A percentile compares a stretch with the other conserved stretches of the same genome.
Conservation (phyloP, 2,113 vertebrate species). For the Xenus cinereus region DNA sequence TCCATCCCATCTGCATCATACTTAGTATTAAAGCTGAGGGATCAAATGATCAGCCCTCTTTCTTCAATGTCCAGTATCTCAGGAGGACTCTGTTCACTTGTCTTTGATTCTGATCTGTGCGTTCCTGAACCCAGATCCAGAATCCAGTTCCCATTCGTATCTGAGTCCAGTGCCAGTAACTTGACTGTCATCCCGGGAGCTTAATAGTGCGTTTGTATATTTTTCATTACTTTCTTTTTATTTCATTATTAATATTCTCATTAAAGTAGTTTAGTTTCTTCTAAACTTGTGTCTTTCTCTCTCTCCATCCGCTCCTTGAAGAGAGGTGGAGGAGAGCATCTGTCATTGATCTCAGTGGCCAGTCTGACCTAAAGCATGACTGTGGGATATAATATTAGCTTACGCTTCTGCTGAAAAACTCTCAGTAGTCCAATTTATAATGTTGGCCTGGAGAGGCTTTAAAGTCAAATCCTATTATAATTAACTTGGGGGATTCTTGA, state of each 20-base stretch:
- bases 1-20: background rate
- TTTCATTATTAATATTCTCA: background rate
- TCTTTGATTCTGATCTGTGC: background rate
- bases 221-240: background rate
- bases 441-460: background rate
- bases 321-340: background rate
- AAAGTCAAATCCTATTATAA: background rate
- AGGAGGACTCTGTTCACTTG: background rate
- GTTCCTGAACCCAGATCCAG: background rate
- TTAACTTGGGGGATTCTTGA: rapidly evolving
- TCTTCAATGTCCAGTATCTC: background rate
- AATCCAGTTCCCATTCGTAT: background rate
- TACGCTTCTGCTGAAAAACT: background rate
- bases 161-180: background rate
- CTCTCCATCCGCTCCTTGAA: background rate
- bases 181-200: background rate
- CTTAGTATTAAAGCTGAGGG: background rate
- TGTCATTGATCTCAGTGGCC: background rate
- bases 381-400: background rate
- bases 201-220: background rate
- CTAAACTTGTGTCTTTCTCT: background rate
- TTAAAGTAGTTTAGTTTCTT: background rate
- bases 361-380: background rate
- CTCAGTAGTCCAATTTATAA: background rate
- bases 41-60: background rate